Base-by-base conservation (phyloP, 1,140 invertebrate species). In the Ostrea edulis region DNA sequence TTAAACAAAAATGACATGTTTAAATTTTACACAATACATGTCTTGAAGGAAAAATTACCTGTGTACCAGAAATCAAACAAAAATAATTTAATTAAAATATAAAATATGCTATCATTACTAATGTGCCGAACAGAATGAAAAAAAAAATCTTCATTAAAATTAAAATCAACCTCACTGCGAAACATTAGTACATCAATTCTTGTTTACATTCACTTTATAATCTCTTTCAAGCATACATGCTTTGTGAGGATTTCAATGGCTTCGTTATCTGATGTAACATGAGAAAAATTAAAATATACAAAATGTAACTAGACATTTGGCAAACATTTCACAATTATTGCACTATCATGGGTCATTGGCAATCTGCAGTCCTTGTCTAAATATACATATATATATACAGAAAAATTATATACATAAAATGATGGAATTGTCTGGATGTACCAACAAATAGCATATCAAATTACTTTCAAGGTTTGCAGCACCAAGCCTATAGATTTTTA, bases 261-360 rank as follows among this genome's bases (percentile, higher is more conserved):
- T 82, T 82, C 55, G 55, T 87, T 87, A 14, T 81, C 54, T 62
- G 25, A 65, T 62, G 55, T 83, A 87, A 51, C 52, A 62, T 54
- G 55, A 35, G 53, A 44, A 68, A 35, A 62, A 29, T 62, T 82
- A 87, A 82, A 55, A 62, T 71, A 52, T 25, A 71, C 44, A 51
- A 65, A 87, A 84, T 84, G 51, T 55, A 52, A 87, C 58, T 87
- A 82, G 51, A 82, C 58, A 65, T 84, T 84, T 87, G 65, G 81
- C 81, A 71, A 87, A 52, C 44, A 52, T 71, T 25, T 86, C 58
- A 84, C 84, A 12, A 84, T 55, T 87, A 87, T 84, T 87, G 87
- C 87, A 87, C 87, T 87, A 82, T 29, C 11, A n/a, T 52, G 84
- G 82, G 52, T 54, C 54, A 58, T 65, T 81, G 65, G 83, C 87